Evolutionary conservation across 2,797 vertebrate genomes (phyloP).

Genomic region (Hoplostethus mediterraneus): DNA sequence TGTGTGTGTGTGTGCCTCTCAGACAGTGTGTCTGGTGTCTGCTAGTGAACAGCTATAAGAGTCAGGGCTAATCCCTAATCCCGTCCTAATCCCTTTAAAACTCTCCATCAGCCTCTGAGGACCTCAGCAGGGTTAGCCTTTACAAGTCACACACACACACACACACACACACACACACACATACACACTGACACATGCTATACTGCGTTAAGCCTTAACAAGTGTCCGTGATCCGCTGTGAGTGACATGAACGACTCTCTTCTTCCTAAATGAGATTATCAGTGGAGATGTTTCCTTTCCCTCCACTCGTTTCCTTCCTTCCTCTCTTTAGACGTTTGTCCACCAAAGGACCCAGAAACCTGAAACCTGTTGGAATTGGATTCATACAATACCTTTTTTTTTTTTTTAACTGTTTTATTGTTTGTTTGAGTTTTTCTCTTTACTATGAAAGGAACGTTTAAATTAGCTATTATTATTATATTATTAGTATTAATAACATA

Average conservation of each 20-base stretch:
- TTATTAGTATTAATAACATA: too few relatives aligned
- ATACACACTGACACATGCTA: neutral
- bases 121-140: constrained; percentile 61
- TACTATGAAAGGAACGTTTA: too few relatives aligned
- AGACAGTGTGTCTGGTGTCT: constrained; percentile 49
- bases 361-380: too few relatives aligned
- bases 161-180: constrained; percentile 35
- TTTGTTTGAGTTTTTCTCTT: too few relatives aligned
- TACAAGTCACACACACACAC: constrained; percentile 47
- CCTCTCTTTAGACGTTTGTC: too few relatives aligned
- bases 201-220: neutral
- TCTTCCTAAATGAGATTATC: constrained; percentile 39
- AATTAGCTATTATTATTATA: too few relatives aligned
- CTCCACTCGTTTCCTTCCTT: too few relatives aligned
- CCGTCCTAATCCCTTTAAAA: constrained; percentile 81
- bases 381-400: too few relatives aligned
- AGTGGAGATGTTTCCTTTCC: neutral
- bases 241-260: constrained; percentile 34
- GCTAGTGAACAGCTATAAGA: constrained; percentile 66
- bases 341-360: too few relatives aligned
- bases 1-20: constrained; percentile 46
- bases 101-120: constrained; percentile 68
- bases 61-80: constrained; percentile 76
- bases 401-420: too few relatives aligned
- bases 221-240: constrained; percentile 32